Percentiles rank a stretch among this genome's conserved stretches.
These are phyloP conservation scores for Cephus rjabovi DNA, from an alignment of 2,888 invertebrate species.

Conservation along the genomic window DNA sequence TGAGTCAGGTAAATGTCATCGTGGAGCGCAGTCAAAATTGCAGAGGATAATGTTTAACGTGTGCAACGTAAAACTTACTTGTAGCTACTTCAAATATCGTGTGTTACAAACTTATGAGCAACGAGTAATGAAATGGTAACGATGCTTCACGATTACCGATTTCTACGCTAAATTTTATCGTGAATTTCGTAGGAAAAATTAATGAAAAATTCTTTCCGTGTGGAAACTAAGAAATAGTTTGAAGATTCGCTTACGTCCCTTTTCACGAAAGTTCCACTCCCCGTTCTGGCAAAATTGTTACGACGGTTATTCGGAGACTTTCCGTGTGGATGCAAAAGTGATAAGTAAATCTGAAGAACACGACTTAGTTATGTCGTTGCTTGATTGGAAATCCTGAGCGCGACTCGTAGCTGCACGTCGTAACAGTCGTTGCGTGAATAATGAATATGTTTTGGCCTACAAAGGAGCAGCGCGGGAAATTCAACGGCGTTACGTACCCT, in stretches of 20 bases:
- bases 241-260: not conserved
- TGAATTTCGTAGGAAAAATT: no score
- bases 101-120: no score
- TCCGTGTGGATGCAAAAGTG: not conserved
- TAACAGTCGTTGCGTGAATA: not conserved
- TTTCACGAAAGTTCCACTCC: not conserved
- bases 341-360: no score
- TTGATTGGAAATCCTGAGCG: not conserved
- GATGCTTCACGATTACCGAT: no score
- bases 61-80: no score
- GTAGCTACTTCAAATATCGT: no score
- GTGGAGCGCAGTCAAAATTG: no score
- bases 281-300: not conserved
- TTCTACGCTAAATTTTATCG: no score
- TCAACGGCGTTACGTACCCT: not conserved
- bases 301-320: not conserved
- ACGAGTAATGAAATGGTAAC: no score
- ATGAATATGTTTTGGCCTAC: conserved; percentile 1
- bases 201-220: no score
- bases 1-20: no score
- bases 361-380: not conserved
- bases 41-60: no score
- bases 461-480: not conserved
- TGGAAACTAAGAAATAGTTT: not conserved
- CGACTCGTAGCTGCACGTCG: not conserved